Conservation (phyloP, 1,140 invertebrate species). For the Heliconius melpomene region DNA sequence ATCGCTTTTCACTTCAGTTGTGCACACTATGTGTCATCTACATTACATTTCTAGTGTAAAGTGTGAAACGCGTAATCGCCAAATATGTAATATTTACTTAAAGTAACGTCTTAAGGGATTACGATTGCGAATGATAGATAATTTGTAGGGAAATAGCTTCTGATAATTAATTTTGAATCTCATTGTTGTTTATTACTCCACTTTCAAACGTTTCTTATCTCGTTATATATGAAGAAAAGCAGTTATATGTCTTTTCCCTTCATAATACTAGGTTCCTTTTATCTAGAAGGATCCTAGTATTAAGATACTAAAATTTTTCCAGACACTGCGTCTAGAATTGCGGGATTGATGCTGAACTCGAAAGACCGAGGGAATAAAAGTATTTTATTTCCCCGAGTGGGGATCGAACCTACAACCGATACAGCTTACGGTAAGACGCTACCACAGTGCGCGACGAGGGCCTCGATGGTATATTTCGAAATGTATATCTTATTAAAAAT, state of each 20-base stretch:
- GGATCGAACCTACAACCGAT: background rate
- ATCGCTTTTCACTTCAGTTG: constrained; percentile 45
- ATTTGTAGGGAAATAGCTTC: background rate
- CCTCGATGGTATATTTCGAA: too few relatives aligned
- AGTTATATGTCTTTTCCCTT: too few relatives aligned
- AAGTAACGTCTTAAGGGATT: background rate
- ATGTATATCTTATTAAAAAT: too few relatives aligned
- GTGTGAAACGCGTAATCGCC: background rate
- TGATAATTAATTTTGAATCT: background rate
- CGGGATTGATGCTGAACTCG: background rate
- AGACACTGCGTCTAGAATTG: too few relatives aligned
- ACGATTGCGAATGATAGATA: background rate
- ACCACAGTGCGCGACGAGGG: too few relatives aligned
- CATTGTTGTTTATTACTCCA: too few relatives aligned
- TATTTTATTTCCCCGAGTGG: background rate
- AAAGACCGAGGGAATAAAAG: background rate
- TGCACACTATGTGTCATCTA: constrained; percentile 37
- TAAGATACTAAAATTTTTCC: too few relatives aligned
- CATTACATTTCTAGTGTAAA: constrained; percentile 12
- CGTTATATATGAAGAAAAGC: too few relatives aligned
- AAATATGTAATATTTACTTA: background rate
- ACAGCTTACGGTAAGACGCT: background rate
- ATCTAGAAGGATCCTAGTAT: too few relatives aligned
- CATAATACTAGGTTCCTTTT: too few relatives aligned
- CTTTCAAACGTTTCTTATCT: too few relatives aligned